Evolutionary conservation across 2,797 vertebrate species (phyloP).

Genomic region (Chanos chanos): DNA sequence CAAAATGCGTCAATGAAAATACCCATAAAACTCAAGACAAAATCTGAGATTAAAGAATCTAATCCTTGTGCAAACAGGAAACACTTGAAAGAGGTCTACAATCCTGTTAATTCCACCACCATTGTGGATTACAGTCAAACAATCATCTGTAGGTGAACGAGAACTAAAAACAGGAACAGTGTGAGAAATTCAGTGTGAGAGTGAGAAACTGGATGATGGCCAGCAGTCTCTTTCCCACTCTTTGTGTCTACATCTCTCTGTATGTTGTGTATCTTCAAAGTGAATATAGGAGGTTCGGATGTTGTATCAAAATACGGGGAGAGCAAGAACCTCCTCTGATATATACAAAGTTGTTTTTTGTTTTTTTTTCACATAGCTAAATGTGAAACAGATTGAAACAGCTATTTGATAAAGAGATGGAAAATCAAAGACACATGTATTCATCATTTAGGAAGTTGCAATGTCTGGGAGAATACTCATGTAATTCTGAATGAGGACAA

Average conservation of each 20-base stretch:
- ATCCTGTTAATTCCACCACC: too few species aligned
- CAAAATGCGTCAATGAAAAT: too few species aligned
- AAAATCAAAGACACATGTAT: slow-evolving; percentile 43
- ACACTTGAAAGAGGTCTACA: background rate
- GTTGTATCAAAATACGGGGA: slow-evolving; percentile 19
- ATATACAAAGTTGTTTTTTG: too few species aligned
- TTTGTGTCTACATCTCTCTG: slow-evolving; percentile 14
- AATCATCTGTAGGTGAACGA: too few species aligned
- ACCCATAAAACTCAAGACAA: too few species aligned
- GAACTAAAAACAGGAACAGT: background rate
- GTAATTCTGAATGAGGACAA: slow-evolving; percentile 53
- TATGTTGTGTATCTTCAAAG: slow-evolving; percentile 28
- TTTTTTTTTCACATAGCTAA: background rate
- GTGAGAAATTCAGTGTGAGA: slow-evolving; percentile 44
- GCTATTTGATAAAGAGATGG: slow-evolving; percentile 19
- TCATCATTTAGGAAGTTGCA: slow-evolving; percentile 25
- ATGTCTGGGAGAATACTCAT: slow-evolving; percentile 37
- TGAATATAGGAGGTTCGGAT: slow-evolving; percentile 20
- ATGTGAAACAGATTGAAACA: too few species aligned
- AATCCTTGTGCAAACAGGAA: too few species aligned
- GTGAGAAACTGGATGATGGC: slow-evolving; percentile 1
- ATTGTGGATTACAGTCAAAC: too few species aligned
- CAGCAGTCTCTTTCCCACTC: slow-evolving; percentile 15
- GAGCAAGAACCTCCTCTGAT: too few species aligned
- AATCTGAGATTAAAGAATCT: too few species aligned